These are phyloP conservation scores for Drosophila serrata DNA, from an alignment of 1,140 invertebrate species.

Conservation along the genomic window DNA sequence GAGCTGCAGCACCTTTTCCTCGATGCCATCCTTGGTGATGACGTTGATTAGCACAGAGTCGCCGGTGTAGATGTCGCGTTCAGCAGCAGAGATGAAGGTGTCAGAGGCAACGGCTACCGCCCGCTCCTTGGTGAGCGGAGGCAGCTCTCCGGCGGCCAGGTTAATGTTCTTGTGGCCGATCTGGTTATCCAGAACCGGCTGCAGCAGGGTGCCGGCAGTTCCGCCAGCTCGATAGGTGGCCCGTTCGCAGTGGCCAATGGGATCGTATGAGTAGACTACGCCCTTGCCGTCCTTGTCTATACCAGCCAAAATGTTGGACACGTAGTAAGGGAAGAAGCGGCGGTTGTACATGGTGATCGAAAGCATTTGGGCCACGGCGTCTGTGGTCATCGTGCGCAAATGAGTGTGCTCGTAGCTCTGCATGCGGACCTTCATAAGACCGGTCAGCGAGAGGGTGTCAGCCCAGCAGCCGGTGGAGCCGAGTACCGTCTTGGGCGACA, in stretches of 20 bases:
- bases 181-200: slow-evolving; percentile 95
- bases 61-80: slow-evolving; percentile 98
- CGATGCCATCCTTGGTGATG: slow-evolving; percentile 95
- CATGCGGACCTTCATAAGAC: slow-evolving; percentile 94
- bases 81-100: slow-evolving; percentile 98
- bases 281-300: slow-evolving; percentile 95
- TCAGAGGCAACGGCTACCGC: slow-evolving; percentile 96
- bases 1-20: slow-evolving; percentile 89
- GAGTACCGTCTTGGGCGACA: slow-evolving; percentile 94
- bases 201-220: slow-evolving; percentile 91
- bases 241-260: slow-evolving; percentile 96
- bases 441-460: slow-evolving; percentile 96
- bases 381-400: slow-evolving; percentile 96
- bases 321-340: slow-evolving; percentile 99
- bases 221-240: slow-evolving; percentile 93
- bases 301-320: slow-evolving; percentile 97
- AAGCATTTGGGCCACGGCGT: slow-evolving; percentile 97
- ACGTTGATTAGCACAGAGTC: slow-evolving; percentile 96
- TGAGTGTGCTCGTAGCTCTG: slow-evolving; percentile 99
- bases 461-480: slow-evolving; percentile 98
- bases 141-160: slow-evolving; percentile 88
- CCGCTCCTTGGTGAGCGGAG: slow-evolving; percentile 90
- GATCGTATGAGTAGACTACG: slow-evolving; percentile 98
- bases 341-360: slow-evolving; percentile 98
- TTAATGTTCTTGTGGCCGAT: slow-evolving; percentile 95